Evolutionary conservation across 2,113 vertebrate species (phyloP).

Genomic region (Psettodes erumei): DNA sequence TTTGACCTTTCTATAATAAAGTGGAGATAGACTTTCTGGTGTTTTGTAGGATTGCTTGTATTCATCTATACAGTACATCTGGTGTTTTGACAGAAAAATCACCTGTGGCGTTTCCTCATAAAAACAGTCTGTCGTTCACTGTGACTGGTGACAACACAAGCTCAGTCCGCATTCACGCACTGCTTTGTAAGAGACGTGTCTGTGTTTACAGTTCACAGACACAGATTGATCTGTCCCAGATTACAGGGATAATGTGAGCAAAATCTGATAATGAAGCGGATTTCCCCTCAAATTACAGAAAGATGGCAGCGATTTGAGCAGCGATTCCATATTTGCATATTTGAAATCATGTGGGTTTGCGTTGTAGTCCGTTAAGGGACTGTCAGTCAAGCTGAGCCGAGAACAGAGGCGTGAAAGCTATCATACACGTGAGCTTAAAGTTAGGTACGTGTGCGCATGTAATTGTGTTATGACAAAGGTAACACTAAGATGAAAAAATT

Average conservation of each 20-base stretch:
- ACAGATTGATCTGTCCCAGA: slow-evolving; percentile 36
- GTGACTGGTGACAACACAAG: slow-evolving; percentile 6
- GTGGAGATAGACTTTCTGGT: neutral
- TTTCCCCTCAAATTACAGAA: slow-evolving; percentile 50
- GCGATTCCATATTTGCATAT: slow-evolving; percentile 38
- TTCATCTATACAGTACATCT: neutral
- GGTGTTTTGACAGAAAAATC: slow-evolving; percentile 21
- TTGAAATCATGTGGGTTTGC: no score
- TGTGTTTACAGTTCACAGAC: slow-evolving; percentile 41
- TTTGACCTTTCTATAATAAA: neutral
- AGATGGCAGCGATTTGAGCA: slow-evolving; percentile 40
- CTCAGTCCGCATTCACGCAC: slow-evolving; percentile 13
- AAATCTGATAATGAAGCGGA: slow-evolving; percentile 42
- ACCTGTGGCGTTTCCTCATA: slow-evolving; percentile 7
- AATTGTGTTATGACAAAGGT: neutral
- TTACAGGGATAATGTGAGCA: slow-evolving; percentile 42
- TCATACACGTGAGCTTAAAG: slow-evolving; percentile 4
- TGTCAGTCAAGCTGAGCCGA: slow-evolving; percentile 51
- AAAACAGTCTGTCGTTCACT: neutral
- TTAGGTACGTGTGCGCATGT: neutral
- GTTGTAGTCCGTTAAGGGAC: slow-evolving; percentile 39
- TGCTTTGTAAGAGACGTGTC: slow-evolving; percentile 27
- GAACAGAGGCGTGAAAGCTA: slow-evolving; percentile 21
- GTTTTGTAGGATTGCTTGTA: slow-evolving; percentile 11
- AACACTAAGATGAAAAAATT: neutral